phyloP scores from a whole-genome alignment of 2,888 invertebrate species.

The Empis livida region DNA sequence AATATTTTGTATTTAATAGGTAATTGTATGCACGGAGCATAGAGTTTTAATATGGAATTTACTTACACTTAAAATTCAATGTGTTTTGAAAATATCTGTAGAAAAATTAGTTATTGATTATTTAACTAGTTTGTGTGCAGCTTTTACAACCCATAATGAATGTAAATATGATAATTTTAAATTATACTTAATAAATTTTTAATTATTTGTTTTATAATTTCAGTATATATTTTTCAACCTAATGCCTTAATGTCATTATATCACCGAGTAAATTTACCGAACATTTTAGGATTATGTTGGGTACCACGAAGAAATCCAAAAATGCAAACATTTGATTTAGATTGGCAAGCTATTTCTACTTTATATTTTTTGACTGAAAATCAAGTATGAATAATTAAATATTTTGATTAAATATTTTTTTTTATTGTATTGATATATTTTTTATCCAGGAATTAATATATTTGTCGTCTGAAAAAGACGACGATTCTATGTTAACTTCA shows the following conservation, averaged over 20 bases:
- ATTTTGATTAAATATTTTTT: neutral
- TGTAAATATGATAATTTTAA: conserved; percentile 36
- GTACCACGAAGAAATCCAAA: conserved; percentile 40
- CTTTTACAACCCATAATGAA: conserved; percentile 44
- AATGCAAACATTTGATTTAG: conserved; percentile 33
- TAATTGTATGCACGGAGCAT: conserved; percentile 35
- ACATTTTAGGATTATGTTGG: conserved; percentile 41
- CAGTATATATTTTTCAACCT: conserved; percentile 53
- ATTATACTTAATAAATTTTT: neutral
- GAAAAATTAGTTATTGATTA: conserved; percentile 43
- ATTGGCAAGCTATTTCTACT: conserved; percentile 49
- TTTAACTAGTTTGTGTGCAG: conserved; percentile 48
- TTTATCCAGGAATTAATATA: conserved; percentile 37
- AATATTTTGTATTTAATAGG: conserved; percentile 14
- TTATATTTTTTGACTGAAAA: conserved; percentile 47
- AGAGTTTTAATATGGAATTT: conserved; percentile 55
- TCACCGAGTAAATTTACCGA: conserved; percentile 37
- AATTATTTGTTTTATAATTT: conserved; percentile 15
- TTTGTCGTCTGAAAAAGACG: conserved; percentile 34
- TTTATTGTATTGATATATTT: conserved; percentile 6
- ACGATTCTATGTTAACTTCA: conserved; percentile 28
- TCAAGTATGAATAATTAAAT: conserved; percentile 36
- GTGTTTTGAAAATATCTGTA: conserved; percentile 38
- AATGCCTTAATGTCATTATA: conserved; percentile 42
- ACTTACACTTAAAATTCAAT: conserved; percentile 45